These are phyloP conservation scores for Lasioglossum albipes DNA, from an alignment of 1,140 invertebrate species.

Conservation along the genomic window DNA sequence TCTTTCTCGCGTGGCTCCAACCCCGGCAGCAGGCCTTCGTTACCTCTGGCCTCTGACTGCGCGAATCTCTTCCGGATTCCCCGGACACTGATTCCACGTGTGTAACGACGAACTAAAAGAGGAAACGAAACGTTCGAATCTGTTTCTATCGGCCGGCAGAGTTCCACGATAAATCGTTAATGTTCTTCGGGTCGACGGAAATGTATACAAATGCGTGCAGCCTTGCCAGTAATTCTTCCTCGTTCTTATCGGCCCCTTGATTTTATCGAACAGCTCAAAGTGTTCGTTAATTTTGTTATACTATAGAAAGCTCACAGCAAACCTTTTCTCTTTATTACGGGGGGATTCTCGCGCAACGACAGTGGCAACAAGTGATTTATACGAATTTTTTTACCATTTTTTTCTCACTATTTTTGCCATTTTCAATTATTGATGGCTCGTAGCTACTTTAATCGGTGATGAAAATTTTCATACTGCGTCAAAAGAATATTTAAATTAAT, in stretches of 20 bases:
- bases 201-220: background rate
- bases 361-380: too few relatives aligned
- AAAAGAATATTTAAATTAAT: too few relatives aligned
- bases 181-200: conserved; percentile 1
- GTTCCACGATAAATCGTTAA: conserved; percentile 44
- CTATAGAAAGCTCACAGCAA: too few relatives aligned
- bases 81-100: conserved; percentile 63
- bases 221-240: background rate
- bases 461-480: too few relatives aligned
- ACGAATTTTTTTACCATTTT: too few relatives aligned
- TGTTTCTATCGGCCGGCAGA: conserved; percentile 12
- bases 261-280: background rate
- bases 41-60: conserved; percentile 32
- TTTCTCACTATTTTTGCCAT: too few relatives aligned
- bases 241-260: background rate
- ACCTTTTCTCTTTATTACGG: too few relatives aligned
- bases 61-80: conserved; percentile 60
- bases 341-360: too few relatives aligned
- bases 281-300: too few relatives aligned
- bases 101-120: conserved; percentile 51
- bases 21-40: background rate
- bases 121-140: conserved; percentile 50
- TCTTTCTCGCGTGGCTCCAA: background rate
- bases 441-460: too few relatives aligned
- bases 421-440: too few relatives aligned